Percentiles rank a stretch among this genome's conserved stretches.
phyloP scores from a whole-genome alignment of 2,797 vertebrate species.

The Pelochelys cantorii region DNA sequence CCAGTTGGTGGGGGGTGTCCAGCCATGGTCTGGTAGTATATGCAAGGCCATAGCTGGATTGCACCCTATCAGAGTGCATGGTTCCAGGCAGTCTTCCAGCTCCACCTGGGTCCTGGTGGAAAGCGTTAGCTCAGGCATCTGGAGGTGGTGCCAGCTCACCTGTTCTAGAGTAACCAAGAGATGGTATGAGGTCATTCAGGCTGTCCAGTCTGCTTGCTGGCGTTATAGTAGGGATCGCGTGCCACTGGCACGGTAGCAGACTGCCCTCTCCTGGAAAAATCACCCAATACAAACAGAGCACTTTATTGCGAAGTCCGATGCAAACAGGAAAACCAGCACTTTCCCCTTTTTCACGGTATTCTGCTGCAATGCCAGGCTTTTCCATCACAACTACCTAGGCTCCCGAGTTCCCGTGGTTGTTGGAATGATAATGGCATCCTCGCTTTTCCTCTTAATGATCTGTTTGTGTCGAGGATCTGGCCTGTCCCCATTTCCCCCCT shows the following conservation, averaged over 20 bases:
- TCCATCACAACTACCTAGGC: neutral
- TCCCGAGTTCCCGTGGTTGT: neutral
- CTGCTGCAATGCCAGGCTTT: neutral
- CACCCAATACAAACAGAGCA: neutral
- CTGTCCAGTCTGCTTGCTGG: neutral
- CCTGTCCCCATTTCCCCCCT: neutral
- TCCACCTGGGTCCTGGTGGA: neutral
- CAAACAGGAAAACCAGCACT: slow-evolving; percentile 13
- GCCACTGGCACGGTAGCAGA: neutral
- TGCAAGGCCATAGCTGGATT: neutral
- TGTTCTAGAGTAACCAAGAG: neutral
- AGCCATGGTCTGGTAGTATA: neutral
- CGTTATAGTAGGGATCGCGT: neutral
- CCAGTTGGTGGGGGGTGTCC: neutral
- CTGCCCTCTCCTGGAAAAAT: neutral
- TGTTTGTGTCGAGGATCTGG: neutral
- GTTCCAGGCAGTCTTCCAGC: neutral
- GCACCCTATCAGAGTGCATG: neutral
- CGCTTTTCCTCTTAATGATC: neutral
- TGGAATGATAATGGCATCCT: neutral
- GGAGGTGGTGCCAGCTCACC: neutral
- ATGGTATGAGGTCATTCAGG: neutral
- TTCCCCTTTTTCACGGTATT: neutral
- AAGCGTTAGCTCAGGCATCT: neutral
- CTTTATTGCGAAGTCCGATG: neutral